Conservation (phyloP, 2,888 invertebrate species). For the Drosophila kanekoi region DNA sequence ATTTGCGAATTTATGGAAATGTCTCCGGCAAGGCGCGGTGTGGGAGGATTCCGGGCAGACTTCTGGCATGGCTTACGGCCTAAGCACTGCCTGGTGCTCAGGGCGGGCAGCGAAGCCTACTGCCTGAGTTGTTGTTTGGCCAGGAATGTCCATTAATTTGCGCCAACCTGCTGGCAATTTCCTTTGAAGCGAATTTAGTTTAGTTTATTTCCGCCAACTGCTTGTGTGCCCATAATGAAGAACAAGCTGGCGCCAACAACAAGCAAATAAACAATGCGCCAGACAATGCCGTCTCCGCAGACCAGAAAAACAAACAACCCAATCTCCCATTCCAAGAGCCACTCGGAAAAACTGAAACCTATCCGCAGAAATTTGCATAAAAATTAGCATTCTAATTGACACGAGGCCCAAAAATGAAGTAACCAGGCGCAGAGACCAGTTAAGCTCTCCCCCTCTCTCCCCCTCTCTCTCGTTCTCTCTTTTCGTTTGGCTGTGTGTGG, state of each 20-base stretch:
- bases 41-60: neutral
- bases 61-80: conserved; percentile 9
- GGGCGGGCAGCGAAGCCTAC: conserved; percentile 18
- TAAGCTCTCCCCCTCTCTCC: neutral
- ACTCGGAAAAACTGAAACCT: conserved; percentile 37
- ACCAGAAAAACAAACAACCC: conserved; percentile 19
- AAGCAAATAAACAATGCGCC: conserved; percentile 55
- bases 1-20: conserved; percentile 31
- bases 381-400: conserved; percentile 81
- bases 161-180: conserved; percentile 72
- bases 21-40: neutral
- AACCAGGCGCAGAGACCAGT: conserved; percentile 35
- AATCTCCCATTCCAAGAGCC: neutral
- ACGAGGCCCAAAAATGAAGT: conserved; percentile 69
- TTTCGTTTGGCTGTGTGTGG: neutral
- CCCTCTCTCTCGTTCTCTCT: neutral
- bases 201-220: conserved; percentile 73
- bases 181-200: conserved; percentile 52
- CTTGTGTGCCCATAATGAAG: conserved; percentile 56
- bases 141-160: conserved; percentile 64
- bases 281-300: conserved; percentile 36
- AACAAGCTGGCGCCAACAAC: conserved; percentile 48
- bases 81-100: neutral
- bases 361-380: conserved; percentile 77
- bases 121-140: conserved; percentile 11